phyloP scores from a whole-genome alignment of 2,113 vertebrate species.

The Lipotes vexillifer region DNA sequence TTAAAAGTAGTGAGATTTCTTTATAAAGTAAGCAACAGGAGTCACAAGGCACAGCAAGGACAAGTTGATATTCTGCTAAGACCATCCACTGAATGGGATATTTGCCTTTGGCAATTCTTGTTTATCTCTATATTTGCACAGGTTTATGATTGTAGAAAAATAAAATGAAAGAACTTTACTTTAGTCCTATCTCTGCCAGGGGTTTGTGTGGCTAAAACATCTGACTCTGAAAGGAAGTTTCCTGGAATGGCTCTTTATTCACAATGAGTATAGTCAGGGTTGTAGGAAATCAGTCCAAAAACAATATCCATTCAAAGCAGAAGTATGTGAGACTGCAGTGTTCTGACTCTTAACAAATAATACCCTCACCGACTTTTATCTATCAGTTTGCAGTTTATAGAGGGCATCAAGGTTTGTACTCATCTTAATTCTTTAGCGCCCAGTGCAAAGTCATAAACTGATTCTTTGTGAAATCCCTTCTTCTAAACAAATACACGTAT shows the following conservation, averaged over 20 bases:
- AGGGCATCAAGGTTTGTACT: background rate
- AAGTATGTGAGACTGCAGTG: background rate
- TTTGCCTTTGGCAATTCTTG: background rate
- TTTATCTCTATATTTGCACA: background rate
- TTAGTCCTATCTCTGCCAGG: background rate
- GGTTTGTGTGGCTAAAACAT: background rate
- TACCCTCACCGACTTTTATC: background rate
- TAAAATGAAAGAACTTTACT: background rate
- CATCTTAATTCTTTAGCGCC: background rate
- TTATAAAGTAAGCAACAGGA: background rate
- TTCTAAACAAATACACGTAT: background rate
- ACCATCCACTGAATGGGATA: background rate
- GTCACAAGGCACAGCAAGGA: background rate
- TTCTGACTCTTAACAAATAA: background rate
- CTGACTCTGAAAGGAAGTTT: background rate
- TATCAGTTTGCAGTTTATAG: background rate
- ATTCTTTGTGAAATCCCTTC: background rate
- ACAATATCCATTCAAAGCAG: background rate
- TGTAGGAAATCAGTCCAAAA: background rate
- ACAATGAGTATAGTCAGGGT: background rate
- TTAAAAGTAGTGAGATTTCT: slow-evolving; percentile 31
- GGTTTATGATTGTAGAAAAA: background rate
- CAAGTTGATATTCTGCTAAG: background rate
- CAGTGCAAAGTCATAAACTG: background rate
- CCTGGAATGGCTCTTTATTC: background rate